Percentiles rank a stretch among this genome's conserved stretches.
Evolutionary conservation across 1,140 invertebrate genomes (phyloP).

Genomic region (Bombus fervidus): DNA sequence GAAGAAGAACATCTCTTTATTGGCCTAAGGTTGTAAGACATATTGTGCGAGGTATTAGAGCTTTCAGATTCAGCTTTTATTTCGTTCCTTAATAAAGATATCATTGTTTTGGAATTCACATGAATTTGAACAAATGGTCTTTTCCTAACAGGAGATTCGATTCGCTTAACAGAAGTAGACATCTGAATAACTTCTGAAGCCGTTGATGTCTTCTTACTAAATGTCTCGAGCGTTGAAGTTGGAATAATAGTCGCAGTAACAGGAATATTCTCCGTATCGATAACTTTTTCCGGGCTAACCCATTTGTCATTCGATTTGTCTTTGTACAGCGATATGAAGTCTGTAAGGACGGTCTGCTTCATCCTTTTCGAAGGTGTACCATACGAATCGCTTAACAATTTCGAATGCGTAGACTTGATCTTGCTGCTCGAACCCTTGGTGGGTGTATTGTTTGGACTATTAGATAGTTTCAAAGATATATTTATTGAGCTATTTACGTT

Average conservation of each 20-base stretch:
- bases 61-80: neutral
- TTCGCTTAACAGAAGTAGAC: too few relatives aligned
- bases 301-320: neutral
- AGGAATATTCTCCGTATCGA: too few relatives aligned
- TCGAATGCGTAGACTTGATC: neutral
- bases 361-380: slow-evolving; percentile 10
- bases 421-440: too few relatives aligned
- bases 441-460: too few relatives aligned
- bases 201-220: neutral
- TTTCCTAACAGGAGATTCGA: neutral
- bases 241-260: too few relatives aligned
- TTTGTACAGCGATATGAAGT: slow-evolving; percentile 24
- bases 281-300: neutral
- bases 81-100: neutral
- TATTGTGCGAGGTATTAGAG: too few relatives aligned
- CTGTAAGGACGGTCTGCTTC: slow-evolving; percentile 40
- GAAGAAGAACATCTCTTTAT: neutral
- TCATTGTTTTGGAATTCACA: slow-evolving; percentile 25
- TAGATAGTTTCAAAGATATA: too few relatives aligned
- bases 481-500: too few relatives aligned
- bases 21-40: neutral
- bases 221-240: neutral
- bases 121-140: slow-evolving; percentile 51
- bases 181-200: neutral
- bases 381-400: too few relatives aligned